Evolutionary conservation across 1,140 invertebrate species (phyloP).

Genomic region (Meloidogyne chitwoodi): DNA sequence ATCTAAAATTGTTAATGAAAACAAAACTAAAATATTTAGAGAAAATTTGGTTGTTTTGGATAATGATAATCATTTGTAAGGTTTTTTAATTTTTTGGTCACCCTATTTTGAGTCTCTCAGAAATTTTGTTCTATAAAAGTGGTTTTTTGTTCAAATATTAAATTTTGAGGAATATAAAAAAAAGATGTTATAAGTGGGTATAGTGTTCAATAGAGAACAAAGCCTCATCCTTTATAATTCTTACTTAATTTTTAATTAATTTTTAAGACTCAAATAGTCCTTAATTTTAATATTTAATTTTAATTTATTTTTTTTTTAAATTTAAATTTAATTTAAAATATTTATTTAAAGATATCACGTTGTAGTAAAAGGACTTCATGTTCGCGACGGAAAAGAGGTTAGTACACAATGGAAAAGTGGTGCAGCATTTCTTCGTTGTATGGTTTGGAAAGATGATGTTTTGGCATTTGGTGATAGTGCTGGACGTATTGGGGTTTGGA

Average conservation of each 20-base stretch:
- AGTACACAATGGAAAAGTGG: constrained; percentile 58
- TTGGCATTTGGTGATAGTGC: constrained; percentile 55
- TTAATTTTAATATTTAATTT: neutral
- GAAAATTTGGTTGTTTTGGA: constrained; percentile 59
- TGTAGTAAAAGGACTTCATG: constrained; percentile 57
- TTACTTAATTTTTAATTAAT: too few species aligned
- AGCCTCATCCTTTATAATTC: too few species aligned
- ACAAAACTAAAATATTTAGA: constrained; percentile 39
- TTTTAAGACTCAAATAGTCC: too few species aligned
- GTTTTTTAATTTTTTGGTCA: too few species aligned
- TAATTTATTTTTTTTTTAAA: neutral
- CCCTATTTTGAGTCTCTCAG: too few species aligned
- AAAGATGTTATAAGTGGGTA: too few species aligned
- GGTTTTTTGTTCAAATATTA: too few species aligned
- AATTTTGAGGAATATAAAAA: too few species aligned
- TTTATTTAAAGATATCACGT: constrained; percentile 30
- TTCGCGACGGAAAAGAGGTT: constrained; percentile 57
- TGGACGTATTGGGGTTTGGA: constrained; percentile 52
- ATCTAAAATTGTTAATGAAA: constrained; percentile 42
- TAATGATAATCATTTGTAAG: constrained; percentile 58
- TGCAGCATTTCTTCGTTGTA: constrained; percentile 43
- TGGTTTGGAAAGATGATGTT: constrained; percentile 59
- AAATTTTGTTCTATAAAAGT: too few species aligned
- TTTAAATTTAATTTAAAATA: neutral
- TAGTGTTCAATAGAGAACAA: too few species aligned